A percentile compares a stretch with the other conserved stretches of the same genome.
Evolutionary conservation across 1,140 invertebrate species (phyloP).

Genomic region (Hycleus phaleratus): DNA sequence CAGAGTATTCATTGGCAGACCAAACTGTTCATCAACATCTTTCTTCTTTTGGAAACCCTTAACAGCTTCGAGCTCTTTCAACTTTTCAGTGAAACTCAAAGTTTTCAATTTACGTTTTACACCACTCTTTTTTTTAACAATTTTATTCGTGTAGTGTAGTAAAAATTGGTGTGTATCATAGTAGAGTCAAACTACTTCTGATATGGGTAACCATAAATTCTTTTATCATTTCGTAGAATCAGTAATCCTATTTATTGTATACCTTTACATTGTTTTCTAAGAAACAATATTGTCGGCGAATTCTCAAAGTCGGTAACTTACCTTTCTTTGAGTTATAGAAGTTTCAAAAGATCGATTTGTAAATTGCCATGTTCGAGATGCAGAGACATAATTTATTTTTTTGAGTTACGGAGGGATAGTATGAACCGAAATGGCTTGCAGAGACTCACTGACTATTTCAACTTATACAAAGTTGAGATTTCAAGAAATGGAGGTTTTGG

Average conservation of each 20-base stretch:
- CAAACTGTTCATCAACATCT: constrained; percentile 22
- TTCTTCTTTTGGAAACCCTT: constrained; percentile 21
- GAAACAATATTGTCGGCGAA: neutral
- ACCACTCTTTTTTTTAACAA: no score
- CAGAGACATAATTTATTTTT: neutral
- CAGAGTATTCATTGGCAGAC: constrained; percentile 15
- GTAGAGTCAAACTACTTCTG: no score
- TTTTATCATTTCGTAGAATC: neutral
- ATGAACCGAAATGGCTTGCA: no score
- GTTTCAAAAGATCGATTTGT: neutral
- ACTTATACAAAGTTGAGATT: neutral
- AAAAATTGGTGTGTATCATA: no score
- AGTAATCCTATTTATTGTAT: neutral
- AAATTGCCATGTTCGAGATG: constrained; percentile 1
- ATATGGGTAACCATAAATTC: neutral
- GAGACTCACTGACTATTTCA: neutral
- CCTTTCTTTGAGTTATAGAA: neutral
- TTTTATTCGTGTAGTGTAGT: no score
- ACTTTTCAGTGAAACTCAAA: constrained; percentile 21
- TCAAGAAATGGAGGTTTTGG: constrained; percentile 7
- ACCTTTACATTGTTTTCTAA: neutral
- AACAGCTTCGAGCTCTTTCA: constrained; percentile 22
- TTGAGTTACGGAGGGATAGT: no score
- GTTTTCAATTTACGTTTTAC: constrained; percentile 8
- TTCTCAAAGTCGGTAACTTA: neutral